Evolutionary conservation across 2,888 invertebrate species (phyloP).

Genomic region (Ommatoiulus sabulosus): DNA sequence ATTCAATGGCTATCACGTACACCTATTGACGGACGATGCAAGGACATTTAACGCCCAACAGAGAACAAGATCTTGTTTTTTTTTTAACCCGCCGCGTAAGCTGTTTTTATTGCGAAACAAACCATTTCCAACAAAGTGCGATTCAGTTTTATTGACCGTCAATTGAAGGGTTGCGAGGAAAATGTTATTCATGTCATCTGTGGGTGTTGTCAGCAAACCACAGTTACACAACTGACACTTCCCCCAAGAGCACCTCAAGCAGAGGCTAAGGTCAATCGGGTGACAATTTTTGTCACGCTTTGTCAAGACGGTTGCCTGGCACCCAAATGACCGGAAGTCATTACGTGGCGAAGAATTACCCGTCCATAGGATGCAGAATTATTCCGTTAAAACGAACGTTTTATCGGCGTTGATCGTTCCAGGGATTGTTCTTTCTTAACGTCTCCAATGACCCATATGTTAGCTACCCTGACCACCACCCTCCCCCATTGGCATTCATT

Average conservation of each 20-base stretch:
- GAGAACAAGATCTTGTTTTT: background rate
- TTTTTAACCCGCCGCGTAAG: background rate
- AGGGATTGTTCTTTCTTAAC: background rate
- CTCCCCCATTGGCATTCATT: background rate
- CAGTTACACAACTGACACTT: background rate
- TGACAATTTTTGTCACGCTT: background rate
- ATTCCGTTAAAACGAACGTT: background rate
- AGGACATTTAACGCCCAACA: background rate
- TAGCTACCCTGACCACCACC: background rate
- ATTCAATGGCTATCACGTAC: too few relatives aligned
- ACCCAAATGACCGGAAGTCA: background rate
- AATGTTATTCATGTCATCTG: background rate
- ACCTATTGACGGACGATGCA: too few relatives aligned
- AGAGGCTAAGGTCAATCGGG: background rate
- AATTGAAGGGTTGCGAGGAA: background rate
- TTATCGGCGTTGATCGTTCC: background rate
- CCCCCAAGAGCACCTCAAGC: background rate
- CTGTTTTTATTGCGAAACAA: background rate
- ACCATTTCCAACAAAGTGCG: background rate
- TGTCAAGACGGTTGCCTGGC: background rate
- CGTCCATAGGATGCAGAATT: background rate
- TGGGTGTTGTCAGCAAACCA: background rate
- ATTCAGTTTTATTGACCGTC: slow-evolving; percentile 6
- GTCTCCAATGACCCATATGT: background rate
- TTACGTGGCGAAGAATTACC: background rate